Evolutionary conservation across 2,113 vertebrate species (phyloP), one percentile per base, ranked within the genome.

Genomic region (Cyanocitta stelleri): DNA sequence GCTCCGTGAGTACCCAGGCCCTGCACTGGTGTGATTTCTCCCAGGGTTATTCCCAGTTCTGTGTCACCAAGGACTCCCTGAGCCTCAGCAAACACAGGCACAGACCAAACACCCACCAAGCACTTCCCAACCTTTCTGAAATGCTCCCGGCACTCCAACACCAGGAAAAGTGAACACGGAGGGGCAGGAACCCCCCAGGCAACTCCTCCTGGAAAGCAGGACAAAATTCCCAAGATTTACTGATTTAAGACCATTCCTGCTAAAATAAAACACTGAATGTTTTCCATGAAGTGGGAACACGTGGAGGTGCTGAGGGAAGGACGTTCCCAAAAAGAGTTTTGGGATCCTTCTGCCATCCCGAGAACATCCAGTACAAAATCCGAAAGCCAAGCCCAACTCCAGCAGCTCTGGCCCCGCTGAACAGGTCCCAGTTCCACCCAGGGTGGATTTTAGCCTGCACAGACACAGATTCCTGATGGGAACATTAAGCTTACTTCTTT

Each of bases 151-250:
- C 6, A 10, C 48, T 32, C n/a, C 76, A n/a, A 1, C 3, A 2
- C 4, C 63, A n/a, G 68, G 16, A 11, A 13, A 55, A 51, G 2
- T 0, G 3, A 46, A 7, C 20, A 1, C 0, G 0, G 49, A 77
- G 48, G 51, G 78, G 12, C 69, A 74, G 82, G 27, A 56, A 10
- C 14, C 11, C 52, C 33, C 27, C 52, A 11, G 44, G 56, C 14
- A 43, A 8, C 49, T 56, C 51, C 63, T 62, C 9, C 72, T 69
- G 85, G 35, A 52, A 66, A 39, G 64, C 2, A 10, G 59, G 16
- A 81, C 82, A 58, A 14, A 87, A 68, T 13, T 9, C 69, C 73
- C 49, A 29, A 18, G 20, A 66, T 39, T 29, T 41, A 30, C 21
- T 7, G 24, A 12, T 7, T 61, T 58, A 62, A 82, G 48, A 37